phyloP scores from a whole-genome alignment of 2,888 invertebrate species.

The Dysmachus trigonus region DNA sequence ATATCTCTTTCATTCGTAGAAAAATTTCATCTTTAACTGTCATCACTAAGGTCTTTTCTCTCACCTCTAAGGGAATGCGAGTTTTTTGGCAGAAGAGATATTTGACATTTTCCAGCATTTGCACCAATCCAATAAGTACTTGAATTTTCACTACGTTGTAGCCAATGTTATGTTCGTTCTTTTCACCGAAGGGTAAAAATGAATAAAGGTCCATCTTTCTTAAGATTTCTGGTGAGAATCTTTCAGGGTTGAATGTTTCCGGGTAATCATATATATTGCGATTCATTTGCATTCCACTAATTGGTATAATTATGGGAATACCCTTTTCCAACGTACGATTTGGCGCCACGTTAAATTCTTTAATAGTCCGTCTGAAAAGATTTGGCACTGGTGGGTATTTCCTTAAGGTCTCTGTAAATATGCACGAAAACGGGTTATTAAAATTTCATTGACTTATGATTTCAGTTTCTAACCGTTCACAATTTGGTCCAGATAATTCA shows the following conservation, averaged over 20 bases:
- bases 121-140: background rate
- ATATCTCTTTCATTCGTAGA: background rate
- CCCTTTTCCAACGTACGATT: background rate
- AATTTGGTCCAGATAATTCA: background rate
- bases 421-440: background rate
- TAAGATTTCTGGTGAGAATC: background rate
- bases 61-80: constrained; percentile 15
- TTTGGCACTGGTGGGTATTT: background rate
- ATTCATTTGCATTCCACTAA: background rate
- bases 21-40: background rate
- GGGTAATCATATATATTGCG: background rate
- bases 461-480: background rate
- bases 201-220: background rate
- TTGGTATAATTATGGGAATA: background rate
- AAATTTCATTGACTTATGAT: background rate
- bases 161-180: background rate
- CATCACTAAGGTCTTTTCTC: background rate
- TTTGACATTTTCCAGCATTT: background rate
- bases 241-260: background rate
- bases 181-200: background rate
- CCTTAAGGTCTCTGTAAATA: background rate
- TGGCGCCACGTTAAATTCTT: background rate
- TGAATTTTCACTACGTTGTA: background rate
- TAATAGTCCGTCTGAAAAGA: background rate
- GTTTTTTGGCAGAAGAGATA: constrained; percentile 51